Evolutionary conservation across 2,888 invertebrate genomes (phyloP).

Genomic region (Oligia fasciuncula): DNA sequence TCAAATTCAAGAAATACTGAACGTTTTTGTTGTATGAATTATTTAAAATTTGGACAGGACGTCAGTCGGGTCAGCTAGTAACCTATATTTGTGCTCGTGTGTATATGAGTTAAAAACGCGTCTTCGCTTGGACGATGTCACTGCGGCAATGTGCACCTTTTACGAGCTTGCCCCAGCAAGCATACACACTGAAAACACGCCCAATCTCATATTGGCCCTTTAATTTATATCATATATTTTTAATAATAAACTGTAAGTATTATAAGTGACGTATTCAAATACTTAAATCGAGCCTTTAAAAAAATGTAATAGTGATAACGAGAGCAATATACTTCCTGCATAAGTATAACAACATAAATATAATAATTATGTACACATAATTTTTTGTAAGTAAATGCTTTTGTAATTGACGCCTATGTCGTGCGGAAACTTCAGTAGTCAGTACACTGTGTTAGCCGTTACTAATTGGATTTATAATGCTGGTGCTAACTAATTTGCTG

Average conservation of each 20-base stretch:
- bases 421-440: conserved; percentile 23
- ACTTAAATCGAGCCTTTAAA: conserved; percentile 27
- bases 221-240: conserved; percentile 29
- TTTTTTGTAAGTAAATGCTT: conserved; percentile 42
- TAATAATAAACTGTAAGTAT: conserved; percentile 11
- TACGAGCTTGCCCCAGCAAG: neutral
- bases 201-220: neutral
- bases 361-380: conserved; percentile 20
- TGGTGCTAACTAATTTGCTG: conserved; percentile 73
- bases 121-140: neutral
- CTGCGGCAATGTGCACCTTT: neutral
- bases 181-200: conserved; percentile 1
- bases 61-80: neutral
- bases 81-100: neutral
- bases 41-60: neutral
- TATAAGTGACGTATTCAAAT: conserved; percentile 7
- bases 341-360: conserved; percentile 14
- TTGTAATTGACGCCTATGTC: conserved; percentile 28
- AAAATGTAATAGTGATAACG: conserved; percentile 41
- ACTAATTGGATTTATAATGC: conserved; percentile 64
- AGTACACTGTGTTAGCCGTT: conserved; percentile 16
- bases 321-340: conserved; percentile 46
- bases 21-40: neutral
- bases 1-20: neutral
- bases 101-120: neutral